These are phyloP conservation scores for Apodemia hepburni DNA, from an alignment of 2,888 invertebrate genomes.

Conservation along the genomic window DNA sequence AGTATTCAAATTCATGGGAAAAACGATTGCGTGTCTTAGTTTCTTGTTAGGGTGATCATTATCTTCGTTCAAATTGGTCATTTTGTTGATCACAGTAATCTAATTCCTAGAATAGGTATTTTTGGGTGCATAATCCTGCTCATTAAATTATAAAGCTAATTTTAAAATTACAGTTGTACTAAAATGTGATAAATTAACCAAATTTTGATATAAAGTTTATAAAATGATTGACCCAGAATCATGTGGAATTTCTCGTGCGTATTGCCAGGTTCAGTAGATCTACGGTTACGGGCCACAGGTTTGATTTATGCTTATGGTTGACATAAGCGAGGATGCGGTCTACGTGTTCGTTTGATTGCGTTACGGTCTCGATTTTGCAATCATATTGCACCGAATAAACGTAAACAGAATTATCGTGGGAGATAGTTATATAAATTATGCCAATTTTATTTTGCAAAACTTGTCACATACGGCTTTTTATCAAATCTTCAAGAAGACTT, in stretches of 20 bases:
- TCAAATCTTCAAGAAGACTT: no score
- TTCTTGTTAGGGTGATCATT: conserved; percentile 32
- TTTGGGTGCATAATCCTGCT: conserved; percentile 17
- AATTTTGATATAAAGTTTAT: background rate
- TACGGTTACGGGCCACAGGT: conserved; percentile 27
- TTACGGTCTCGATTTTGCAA: conserved; percentile 22
- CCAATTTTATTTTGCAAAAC: conserved; percentile 1
- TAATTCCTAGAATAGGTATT: conserved; percentile 24
- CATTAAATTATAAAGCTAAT: conserved; percentile 8
- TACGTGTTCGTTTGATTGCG: conserved; percentile 29
- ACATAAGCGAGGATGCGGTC: conserved; percentile 44
- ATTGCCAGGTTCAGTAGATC: conserved; percentile 29
- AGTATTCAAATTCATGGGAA: conserved; percentile 69
- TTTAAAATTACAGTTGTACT: background rate
- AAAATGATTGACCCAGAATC: background rate
- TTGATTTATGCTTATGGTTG: conserved; percentile 51
- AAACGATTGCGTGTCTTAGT: conserved; percentile 36
- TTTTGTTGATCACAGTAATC: conserved; percentile 21
- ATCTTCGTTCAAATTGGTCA: conserved; percentile 28
- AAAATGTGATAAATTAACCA: no score
- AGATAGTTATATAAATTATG: background rate
- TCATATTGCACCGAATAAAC: conserved; percentile 20
- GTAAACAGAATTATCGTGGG: background rate
- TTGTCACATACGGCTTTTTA: background rate
- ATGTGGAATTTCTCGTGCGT: conserved; percentile 21